Conservation (phyloP, 2,888 invertebrate genomes). For the Polymixis flavicincta region DNA sequence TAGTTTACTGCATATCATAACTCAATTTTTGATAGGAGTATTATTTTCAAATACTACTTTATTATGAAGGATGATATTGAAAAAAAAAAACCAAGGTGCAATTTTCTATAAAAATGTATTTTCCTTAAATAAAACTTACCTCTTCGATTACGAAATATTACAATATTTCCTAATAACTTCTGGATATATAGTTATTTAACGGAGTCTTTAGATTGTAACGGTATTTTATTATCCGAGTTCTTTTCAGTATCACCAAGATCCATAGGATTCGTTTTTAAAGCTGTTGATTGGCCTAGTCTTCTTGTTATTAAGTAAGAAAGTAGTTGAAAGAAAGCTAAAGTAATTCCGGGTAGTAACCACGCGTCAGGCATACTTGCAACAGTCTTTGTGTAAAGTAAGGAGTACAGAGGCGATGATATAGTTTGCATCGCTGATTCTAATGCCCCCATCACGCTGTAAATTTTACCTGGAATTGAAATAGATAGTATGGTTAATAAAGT, state of each 20-base stretch:
- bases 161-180: slow-evolving; percentile 20
- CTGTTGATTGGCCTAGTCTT: slow-evolving; percentile 65
- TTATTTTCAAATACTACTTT: not conserved
- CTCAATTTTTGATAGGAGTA: not conserved
- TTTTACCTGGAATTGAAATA: slow-evolving; percentile 82
- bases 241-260: slow-evolving; percentile 59
- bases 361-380: slow-evolving; percentile 83
- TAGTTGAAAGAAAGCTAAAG: slow-evolving; percentile 79
- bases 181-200: slow-evolving; percentile 14
- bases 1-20: slow-evolving; percentile 10
- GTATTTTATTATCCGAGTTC: slow-evolving; percentile 53
- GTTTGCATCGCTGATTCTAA: slow-evolving; percentile 87
- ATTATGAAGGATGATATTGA: slow-evolving; percentile 1
- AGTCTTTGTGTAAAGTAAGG: slow-evolving; percentile 85
- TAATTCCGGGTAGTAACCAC: slow-evolving; percentile 85
- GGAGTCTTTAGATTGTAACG: slow-evolving; percentile 48
- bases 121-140: slow-evolving; percentile 29
- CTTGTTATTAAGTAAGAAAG: slow-evolving; percentile 80
- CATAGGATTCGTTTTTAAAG: slow-evolving; percentile 49
- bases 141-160: slow-evolving; percentile 20
- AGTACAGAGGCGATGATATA: slow-evolving; percentile 84
- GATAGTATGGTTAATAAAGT: not conserved
- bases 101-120: slow-evolving; percentile 33
- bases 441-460: slow-evolving; percentile 87
- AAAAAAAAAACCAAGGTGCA: not conserved